Evolutionary conservation across 2,113 vertebrate species (phyloP).

Genomic region (Thymallus thymallus): DNA sequence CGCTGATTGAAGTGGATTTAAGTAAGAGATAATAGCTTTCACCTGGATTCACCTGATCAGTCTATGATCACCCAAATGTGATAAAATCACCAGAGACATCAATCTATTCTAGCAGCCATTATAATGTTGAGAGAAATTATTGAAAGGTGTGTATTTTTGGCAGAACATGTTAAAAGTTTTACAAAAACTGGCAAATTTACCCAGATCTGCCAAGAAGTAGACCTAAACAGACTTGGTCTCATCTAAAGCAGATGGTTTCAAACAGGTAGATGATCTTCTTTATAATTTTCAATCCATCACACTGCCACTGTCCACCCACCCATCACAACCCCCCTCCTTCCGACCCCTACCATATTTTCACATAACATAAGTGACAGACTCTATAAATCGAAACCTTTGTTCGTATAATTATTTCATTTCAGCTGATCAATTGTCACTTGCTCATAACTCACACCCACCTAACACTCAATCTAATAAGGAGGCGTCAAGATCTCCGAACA

Average conservation of each 20-base stretch:
- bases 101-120: too few relatives aligned
- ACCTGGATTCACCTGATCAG: too few relatives aligned
- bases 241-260: neutral
- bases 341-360: conserved; percentile 15
- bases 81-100: too few relatives aligned
- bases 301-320: neutral
- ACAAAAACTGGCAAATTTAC: too few relatives aligned
- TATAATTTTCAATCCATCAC: conserved; percentile 45
- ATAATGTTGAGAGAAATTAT: too few relatives aligned
- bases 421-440: conserved; percentile 61
- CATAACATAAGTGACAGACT: conserved; percentile 38
- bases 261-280: conserved; percentile 17
- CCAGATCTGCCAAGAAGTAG: too few relatives aligned
- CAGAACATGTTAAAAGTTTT: too few relatives aligned
- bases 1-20: too few relatives aligned
- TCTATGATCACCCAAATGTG: too few relatives aligned
- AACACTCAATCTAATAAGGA: conserved; percentile 43
- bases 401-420: conserved; percentile 64
- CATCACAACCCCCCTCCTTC: neutral
- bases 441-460: conserved; percentile 33
- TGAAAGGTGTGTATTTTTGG: too few relatives aligned
- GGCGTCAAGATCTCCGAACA: conserved; percentile 38
- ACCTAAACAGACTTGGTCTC: neutral
- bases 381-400: conserved; percentile 51
- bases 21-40: too few relatives aligned